Base-by-base conservation (phyloP, 2,888 invertebrate species). In the Xestia c-nigrum region DNA sequence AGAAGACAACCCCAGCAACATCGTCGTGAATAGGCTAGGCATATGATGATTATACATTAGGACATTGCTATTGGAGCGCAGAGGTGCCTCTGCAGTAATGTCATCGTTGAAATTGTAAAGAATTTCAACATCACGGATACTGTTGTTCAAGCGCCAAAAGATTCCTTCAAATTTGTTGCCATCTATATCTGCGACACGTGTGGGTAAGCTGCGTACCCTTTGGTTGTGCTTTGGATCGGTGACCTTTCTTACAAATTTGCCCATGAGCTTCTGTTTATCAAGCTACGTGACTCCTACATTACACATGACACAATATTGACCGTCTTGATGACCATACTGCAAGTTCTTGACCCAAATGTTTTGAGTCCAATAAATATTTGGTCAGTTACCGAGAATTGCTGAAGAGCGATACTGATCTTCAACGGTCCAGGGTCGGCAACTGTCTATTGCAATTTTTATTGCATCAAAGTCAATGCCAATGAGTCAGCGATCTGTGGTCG, bases 291-390 rank as follows among this genome's bases (percentile, higher is more conserved):
- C 59, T 55, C 43, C 69, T 66, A n/a, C 38, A n/a, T 52, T 55
- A 57, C 55, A 69, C 69, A 81, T 85, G 59, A 12, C 70, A 65
- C 78, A 85, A 84, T 79, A 76, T 86, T 86, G 70, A 73, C 83
- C 21, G 72, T 77, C 43, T 69, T 61, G 31, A 38, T 50, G n/a
- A 72, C 68, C 52, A 59, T 52, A 65, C 69, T 38, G 52, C 52
- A 47, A 55, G 50, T 46, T 79, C 86, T 86, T 86, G 86, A 86
- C 84, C 84, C 65, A 72, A 83, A 85, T 76, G 72, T n/a, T 68
- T 67, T 16, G 40, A 72, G 46, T 67, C 31, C 55, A 74, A 73
- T 79, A 70, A 84, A 84, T 84, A 74, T 78, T 84, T 85, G 72
- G 50, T 43, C 38, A 74, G 63, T 52, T 38, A 43, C 50, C 38